phyloP scores from a whole-genome alignment of 2,797 vertebrate genomes.

The Sphenopsis melanotis region DNA sequence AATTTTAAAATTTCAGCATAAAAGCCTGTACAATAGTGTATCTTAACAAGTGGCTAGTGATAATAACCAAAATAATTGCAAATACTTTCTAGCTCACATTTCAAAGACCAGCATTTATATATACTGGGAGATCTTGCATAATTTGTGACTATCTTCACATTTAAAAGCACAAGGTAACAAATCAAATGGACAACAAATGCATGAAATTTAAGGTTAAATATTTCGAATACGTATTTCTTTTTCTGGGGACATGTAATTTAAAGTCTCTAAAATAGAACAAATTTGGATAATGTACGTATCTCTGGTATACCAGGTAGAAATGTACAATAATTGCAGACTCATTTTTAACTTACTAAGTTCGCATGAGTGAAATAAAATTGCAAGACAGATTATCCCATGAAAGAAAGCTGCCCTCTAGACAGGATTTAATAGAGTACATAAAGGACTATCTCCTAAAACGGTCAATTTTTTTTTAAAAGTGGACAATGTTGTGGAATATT shows the following conservation, averaged over 20 bases:
- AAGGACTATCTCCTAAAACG: not conserved
- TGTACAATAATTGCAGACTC: not conserved
- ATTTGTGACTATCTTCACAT: not conserved
- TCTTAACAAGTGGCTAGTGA: not conserved
- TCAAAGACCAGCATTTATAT: not conserved
- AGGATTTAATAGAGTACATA: not conserved
- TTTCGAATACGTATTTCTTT: not conserved
- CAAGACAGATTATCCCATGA: not conserved
- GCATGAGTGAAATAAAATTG: not conserved
- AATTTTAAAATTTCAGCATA: not conserved
- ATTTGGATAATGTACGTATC: not conserved
- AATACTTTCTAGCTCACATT: not conserved
- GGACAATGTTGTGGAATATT: not conserved
- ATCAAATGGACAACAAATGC: not conserved
- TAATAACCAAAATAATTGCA: conserved; percentile 16
- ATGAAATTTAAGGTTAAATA: conserved; percentile 3
- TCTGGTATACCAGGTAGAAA: not conserved
- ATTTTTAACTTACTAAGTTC: not conserved
- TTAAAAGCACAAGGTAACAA: not conserved
- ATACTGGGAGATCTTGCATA: not conserved
- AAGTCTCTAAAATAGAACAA: not conserved
- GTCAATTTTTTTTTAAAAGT: not conserved
- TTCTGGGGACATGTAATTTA: not conserved
- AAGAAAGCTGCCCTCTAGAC: not conserved
- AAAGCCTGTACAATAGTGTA: not conserved